Base-by-base conservation (phyloP, 1,140 invertebrate genomes). In the Phortica variegata region DNA sequence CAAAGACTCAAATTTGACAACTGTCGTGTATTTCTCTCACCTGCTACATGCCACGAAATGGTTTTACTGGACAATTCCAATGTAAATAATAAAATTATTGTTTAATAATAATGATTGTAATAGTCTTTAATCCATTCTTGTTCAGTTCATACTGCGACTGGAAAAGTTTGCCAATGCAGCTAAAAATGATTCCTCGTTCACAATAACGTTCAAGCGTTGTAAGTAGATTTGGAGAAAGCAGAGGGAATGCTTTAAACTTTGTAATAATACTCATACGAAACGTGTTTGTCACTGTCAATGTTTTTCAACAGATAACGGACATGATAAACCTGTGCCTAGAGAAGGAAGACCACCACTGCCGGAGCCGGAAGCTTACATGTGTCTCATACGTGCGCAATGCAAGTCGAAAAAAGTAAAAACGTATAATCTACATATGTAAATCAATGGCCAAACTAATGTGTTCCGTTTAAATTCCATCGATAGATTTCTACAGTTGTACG, bases 401-500 rank as follows among this genome's bases (percentile, higher is more conserved):
- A 83, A 84, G 55, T 87, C 84, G 21, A 88, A 86, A 56, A 91
- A 90, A 81, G 69, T 74, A 53, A 43, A 2, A 0, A n/a, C n/a
- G 1, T 3, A 19, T 13, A n/a, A 37, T 36, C 3, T n/a, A 17
- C 38, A 18, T 48, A 15, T 18, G 13, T 2, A 49, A 12, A 20
- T 7, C 6, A 29, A 7, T 29, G 26, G 5, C 15, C 10, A 34
- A 9, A 15, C 26, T 34, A 3, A 18, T 1, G 13, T 20, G 43
- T 12, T 31, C 9, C 16, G 7, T 26, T n/a, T n/a, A n/a, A n/a
- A n/a, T n/a, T n/a, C n/a, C n/a, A n/a, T 1, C 37, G 8, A 9
- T 17, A 75, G 73, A 85, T 92, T 50, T 82, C 84, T 10, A 91
- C 89, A 54, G 80, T 90, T 50, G 87, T 91, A 74, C 83, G 85